Evolutionary conservation across 1,140 invertebrate species (phyloP).

Genomic region (Sarcophaga peregrina): DNA sequence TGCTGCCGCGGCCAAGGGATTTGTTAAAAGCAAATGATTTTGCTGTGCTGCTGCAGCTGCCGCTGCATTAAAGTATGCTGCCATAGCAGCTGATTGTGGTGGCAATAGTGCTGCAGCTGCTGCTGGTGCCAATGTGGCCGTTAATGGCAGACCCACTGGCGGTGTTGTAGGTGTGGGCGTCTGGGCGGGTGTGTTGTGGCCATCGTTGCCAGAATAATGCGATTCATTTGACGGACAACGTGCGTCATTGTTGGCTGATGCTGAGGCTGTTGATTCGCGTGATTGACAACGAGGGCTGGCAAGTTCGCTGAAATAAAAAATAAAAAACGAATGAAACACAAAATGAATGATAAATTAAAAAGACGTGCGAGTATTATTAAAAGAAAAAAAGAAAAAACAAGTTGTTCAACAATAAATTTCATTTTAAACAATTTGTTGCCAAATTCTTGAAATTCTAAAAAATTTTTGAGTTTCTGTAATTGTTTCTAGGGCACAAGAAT

Average conservation of each 20-base stretch:
- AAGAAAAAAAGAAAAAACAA: not conserved
- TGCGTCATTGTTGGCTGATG: conserved; percentile 62
- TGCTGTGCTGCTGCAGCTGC: conserved; percentile 76
- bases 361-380: no score
- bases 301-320: conserved; percentile 72
- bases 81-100: conserved; percentile 81
- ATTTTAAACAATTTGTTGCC: not conserved
- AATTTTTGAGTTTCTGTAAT: no score
- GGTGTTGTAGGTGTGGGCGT: conserved; percentile 68
- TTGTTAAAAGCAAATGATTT: conserved; percentile 81
- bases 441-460: not conserved
- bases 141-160: conserved; percentile 69
- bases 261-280: conserved; percentile 76
- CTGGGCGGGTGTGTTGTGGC: conserved; percentile 66
- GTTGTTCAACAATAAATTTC: not conserved
- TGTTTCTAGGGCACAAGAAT: no score
- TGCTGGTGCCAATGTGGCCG: conserved; percentile 68
- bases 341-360: not conserved
- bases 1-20: conserved; percentile 74
- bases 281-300: conserved; percentile 82
- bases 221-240: conserved; percentile 77
- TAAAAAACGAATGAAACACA: not conserved
- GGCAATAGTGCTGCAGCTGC: conserved; percentile 74
- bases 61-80: conserved; percentile 76
- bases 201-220: conserved; percentile 74